Evolutionary conservation across 2,888 invertebrate genomes (phyloP), one percentile per base, ranked within the genome.

Genomic region (Strigamia crassipes): DNA sequence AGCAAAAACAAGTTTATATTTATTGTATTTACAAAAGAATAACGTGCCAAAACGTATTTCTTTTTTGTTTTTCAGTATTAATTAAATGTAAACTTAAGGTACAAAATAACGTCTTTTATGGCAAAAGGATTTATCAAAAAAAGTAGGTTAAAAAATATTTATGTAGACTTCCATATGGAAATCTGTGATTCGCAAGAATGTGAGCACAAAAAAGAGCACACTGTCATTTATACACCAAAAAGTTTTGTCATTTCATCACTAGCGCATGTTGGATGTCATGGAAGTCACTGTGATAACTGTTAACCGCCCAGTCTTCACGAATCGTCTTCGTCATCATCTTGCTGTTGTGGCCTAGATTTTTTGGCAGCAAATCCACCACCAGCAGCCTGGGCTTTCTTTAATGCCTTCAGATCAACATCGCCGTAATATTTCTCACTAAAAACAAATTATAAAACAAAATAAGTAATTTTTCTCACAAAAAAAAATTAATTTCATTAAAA

Each of bases 351-450:
- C 27, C 73, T 31, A 10, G 34, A n/a, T 41, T 77, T 81, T 41
- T 81, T 66, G 77, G 73, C 34, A 15, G 21, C 31, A 34, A 83
- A 73, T 21, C 82, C 82, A 78, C 80, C 80, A 38, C 78, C 83
- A 31, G 82, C 79, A 9, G 41, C 21, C 42, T 96, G 96, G 90
- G 94, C 94, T 92, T 96, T 84, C 80, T 83, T 83, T 81, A 85
- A 83, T 21, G 83, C 83, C 34, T 80, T 82, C 79, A 85, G 81
- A 82, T 85, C 85, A 78, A 85, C 83, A 79, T 85, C 85, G 2
- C 85, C 85, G 82, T 85, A 85, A 83, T 85, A 85, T 77, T 85
- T 85, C 84, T 84, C 85, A 82, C 85, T 85, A 83, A 61, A 56
- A 18, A 46, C 6, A 38, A 78, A 78, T 78, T 9, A 4, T 38